Evolutionary conservation across 2,797 vertebrate genomes (phyloP), one percentile per base, ranked within the genome.

Genomic region (Cynodonichthys magdalenae): DNA sequence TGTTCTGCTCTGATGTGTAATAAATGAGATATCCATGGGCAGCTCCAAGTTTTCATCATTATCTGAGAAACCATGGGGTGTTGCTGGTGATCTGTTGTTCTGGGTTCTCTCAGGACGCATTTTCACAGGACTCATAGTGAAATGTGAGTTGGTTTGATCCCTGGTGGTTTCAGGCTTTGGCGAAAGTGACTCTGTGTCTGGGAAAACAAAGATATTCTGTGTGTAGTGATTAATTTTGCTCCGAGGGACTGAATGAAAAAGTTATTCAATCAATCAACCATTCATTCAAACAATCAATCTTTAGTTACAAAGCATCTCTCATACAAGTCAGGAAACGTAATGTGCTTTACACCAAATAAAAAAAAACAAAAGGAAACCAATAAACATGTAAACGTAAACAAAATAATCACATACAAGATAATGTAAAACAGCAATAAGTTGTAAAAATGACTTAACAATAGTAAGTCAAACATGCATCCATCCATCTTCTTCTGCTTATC

Each of bases 31-130:
- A 34, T 88, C 89, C 0, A 82, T 74, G 31, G 91, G 88, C 46
- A 87, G 66, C 52, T 93, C 91, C 69, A 74, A 87, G 77, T 79
- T 82, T 34, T 92, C 90, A 36, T 92, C 82, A 39, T 70, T 63
- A 20, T 86, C 75, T 42, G 72, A 58, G 18, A 75, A 72, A 55
- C 86, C 81, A 36, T 54, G 60, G 50, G 62, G 66, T 75, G 73
- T 66, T 82, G 88, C 90, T 88, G 88, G 85, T 89, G 90, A 87
- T 66, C 56, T 61, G 58, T 70, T 61, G 68, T 59, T 75, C 46
- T 64, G 80, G 66, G 12, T 41, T 6, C 55, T 76, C 61, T 74
- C 67, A 44, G 45, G 59, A 70, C 76, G 66, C 60, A 76, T 59
- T 2, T 74, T 59, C 66, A 67, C 59, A 57, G 63, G 53, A 66